These are phyloP conservation scores for Cyprinodon variegatus DNA, from an alignment of 2,113 vertebrate genomes.

Conservation along the genomic window DNA sequence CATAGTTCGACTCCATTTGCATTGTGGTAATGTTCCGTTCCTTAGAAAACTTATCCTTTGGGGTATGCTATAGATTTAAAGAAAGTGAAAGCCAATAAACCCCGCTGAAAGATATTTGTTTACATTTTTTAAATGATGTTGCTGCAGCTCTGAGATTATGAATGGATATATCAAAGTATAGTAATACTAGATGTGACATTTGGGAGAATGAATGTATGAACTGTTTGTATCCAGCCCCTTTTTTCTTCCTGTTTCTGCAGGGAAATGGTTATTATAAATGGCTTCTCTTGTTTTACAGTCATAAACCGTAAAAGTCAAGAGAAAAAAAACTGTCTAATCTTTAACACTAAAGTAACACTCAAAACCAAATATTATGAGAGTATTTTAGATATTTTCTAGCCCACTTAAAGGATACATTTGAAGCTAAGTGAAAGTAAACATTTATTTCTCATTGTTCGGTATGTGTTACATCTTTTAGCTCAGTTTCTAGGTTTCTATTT, in stretches of 20 bases:
- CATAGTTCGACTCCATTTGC: conserved; percentile 73
- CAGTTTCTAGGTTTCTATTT: background rate
- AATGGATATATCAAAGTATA: conserved; percentile 13
- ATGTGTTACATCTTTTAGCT: background rate
- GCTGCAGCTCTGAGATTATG: conserved; percentile 11
- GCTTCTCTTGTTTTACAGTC: background rate
- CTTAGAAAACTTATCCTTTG: conserved; percentile 35
- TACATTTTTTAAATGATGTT: conserved; percentile 3
- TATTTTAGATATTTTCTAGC: background rate
- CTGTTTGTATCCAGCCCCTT: conserved; percentile 1
- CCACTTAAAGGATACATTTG: background rate
- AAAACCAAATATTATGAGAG: background rate
- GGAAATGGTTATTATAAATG: conserved; percentile 1
- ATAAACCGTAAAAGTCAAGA: background rate
- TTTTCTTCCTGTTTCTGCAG: background rate
- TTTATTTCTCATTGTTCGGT: background rate
- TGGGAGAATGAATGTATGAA: background rate
- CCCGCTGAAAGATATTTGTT: conserved; percentile 9
- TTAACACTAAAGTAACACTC: background rate
- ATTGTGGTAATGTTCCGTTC: conserved; percentile 63
- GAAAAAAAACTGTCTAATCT: background rate
- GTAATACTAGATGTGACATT: conserved; percentile 12
- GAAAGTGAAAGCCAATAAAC: conserved; percentile 43
- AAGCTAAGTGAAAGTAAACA: background rate
- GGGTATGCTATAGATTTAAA: conserved; percentile 38